Evolutionary conservation across 2,113 vertebrate genomes (phyloP).

Genomic region (Tragelaphus imberbis): DNA sequence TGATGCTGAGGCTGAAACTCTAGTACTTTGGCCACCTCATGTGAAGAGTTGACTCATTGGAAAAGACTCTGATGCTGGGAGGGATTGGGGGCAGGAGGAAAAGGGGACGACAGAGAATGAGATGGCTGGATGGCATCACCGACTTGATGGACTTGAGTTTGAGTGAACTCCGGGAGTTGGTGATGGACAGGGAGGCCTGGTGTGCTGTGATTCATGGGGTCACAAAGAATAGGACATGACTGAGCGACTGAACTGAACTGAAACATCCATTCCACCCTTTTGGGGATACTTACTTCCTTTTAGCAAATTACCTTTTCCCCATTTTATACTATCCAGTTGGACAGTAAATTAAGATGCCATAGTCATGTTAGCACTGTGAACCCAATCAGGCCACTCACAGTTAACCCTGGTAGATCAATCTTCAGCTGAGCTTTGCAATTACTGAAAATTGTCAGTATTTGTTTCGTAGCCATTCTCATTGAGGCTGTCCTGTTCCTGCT

Average conservation of each 20-base stretch:
- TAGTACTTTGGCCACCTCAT: no score
- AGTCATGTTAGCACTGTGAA: background rate
- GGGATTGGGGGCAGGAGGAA: no score
- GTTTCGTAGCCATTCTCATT: background rate
- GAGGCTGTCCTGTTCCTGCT: background rate
- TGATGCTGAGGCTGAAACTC: no score
- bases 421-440: background rate
- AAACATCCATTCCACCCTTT: background rate
- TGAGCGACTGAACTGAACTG: no score
- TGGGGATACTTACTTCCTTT: background rate
- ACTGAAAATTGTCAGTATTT: background rate
- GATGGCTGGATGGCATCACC: no score
- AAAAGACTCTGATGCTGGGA: no score
- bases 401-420: background rate
- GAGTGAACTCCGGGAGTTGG: no score
- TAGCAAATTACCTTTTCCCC: background rate
- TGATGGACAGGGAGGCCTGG: no score
- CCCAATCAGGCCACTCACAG: background rate
- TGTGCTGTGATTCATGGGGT: rapidly evolving
- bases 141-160: no score
- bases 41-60: no score
- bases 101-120: no score
- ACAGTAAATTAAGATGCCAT: background rate
- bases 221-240: rapidly evolving
- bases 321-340: background rate